phyloP scores from a whole-genome alignment of 1,140 invertebrate species.

The Akabosia matsudoensis region DNA sequence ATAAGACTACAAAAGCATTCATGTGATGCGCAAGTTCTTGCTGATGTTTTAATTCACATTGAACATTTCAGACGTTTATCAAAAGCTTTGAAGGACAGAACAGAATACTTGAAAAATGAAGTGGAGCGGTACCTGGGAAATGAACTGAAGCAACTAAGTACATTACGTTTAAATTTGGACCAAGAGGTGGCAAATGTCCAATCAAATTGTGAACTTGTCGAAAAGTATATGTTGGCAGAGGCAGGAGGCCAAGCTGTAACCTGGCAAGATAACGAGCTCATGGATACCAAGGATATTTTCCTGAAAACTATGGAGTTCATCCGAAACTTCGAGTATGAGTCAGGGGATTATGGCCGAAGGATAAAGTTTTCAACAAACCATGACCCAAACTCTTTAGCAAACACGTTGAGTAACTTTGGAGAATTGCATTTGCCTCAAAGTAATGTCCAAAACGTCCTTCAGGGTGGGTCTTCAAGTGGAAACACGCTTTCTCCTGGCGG shows the following conservation, averaged over 20 bases:
- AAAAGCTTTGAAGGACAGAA: slow-evolving; percentile 87
- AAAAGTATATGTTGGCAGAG: slow-evolving; percentile 84
- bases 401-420: slow-evolving; percentile 78
- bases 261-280: slow-evolving; percentile 83
- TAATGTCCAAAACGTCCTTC: slow-evolving; percentile 58
- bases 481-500: slow-evolving; percentile 37
- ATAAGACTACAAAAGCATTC: too few species aligned
- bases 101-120: slow-evolving; percentile 80
- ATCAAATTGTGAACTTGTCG: slow-evolving; percentile 93
- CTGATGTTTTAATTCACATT: too few species aligned
- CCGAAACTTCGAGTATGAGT: slow-evolving; percentile 88
- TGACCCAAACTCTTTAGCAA: slow-evolving; percentile 82
- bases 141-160: slow-evolving; percentile 63
- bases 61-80: slow-evolving; percentile 74
- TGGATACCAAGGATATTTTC: slow-evolving; percentile 92
- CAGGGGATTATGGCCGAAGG: slow-evolving; percentile 77
- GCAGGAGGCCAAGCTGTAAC: slow-evolving; percentile 55
- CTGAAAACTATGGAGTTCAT: slow-evolving; percentile 89
- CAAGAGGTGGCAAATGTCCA: slow-evolving; percentile 87
- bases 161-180: slow-evolving; percentile 88
- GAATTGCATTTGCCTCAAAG: slow-evolving; percentile 70
- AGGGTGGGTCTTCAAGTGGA: slow-evolving; percentile 40
- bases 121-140: slow-evolving; percentile 80
- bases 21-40: too few species aligned
- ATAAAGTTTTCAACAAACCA: slow-evolving; percentile 80